A percentile compares a stretch with the other conserved stretches of the same genome.
Conservation (phyloP, 2,888 invertebrate species). For the Pheosia gnoma region DNA sequence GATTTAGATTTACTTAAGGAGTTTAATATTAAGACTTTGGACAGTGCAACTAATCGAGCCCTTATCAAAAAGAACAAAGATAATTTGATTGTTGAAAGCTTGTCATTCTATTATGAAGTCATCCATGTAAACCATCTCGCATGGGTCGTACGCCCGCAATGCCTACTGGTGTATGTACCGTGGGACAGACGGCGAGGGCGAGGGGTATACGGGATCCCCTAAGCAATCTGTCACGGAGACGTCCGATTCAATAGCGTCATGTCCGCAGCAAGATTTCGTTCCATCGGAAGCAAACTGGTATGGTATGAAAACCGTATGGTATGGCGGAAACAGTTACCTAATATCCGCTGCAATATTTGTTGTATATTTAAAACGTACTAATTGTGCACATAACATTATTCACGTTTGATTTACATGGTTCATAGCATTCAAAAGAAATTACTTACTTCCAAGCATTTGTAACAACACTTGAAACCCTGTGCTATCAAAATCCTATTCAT, state of each 20-base stretch:
- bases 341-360: too few species aligned
- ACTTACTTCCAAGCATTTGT: background rate
- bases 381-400: too few species aligned
- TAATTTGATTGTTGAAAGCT: too few species aligned
- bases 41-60: background rate
- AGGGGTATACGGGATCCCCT: background rate
- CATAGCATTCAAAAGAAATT: background rate
- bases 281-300: background rate
- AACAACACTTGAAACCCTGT: background rate
- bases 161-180: background rate
- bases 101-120: background rate
- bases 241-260: slow-evolving; percentile 7
- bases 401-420: too few species aligned
- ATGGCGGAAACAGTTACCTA: too few species aligned
- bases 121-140: background rate
- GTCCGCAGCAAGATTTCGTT: background rate
- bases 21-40: too few species aligned
- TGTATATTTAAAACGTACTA: too few species aligned
- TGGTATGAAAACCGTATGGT: background rate
- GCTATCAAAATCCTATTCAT: background rate
- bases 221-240: slow-evolving; percentile 7
- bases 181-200: background rate
- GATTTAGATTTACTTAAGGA: too few species aligned
- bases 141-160: background rate
- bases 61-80: background rate